A percentile compares a stretch with the other conserved stretches of the same genome.
Conservation (phyloP, 2,113 vertebrate species). For the Pseudonaja textilis region DNA sequence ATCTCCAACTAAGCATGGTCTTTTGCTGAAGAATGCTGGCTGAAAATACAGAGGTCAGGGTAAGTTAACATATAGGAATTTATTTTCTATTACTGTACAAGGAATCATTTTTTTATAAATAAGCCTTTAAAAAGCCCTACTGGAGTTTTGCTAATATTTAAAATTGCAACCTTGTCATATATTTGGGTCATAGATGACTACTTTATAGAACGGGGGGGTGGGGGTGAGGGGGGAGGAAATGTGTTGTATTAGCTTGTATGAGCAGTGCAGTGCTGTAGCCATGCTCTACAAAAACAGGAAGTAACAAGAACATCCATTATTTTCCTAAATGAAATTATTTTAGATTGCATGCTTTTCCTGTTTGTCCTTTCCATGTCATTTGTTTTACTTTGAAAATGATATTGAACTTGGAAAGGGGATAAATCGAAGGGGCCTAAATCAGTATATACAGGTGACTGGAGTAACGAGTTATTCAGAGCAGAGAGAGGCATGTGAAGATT, state of each 20-base stretch:
- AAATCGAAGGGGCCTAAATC: not conserved
- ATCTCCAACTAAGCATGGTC: not conserved
- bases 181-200: slow-evolving; percentile 46
- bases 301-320: slow-evolving; percentile 38
- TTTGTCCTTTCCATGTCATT: slow-evolving; percentile 32
- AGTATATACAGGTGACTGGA: not conserved
- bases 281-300: slow-evolving; percentile 40
- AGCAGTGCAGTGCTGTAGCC: slow-evolving; percentile 23
- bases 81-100: slow-evolving; percentile 5
- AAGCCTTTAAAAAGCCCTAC: slow-evolving; percentile 39
- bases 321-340: slow-evolving; percentile 48
- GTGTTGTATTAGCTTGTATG: slow-evolving; percentile 43
- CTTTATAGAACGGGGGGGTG: slow-evolving; percentile 30
- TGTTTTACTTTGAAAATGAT: slow-evolving; percentile 31
- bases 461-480: not conserved
- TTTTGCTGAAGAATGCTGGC: not conserved
- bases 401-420: not conserved
- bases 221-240: slow-evolving; percentile 18
- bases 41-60: not conserved
- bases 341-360: slow-evolving; percentile 28
- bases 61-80: slow-evolving; percentile 5
- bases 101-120: slow-evolving; percentile 7
- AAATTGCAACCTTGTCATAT: slow-evolving; percentile 46
- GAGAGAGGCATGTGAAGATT: not conserved
- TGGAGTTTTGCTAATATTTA: slow-evolving; percentile 49